These are phyloP conservation scores for Poeciliopsis presidionis DNA, from an alignment of 2,797 vertebrate species.

Conservation along the genomic window DNA sequence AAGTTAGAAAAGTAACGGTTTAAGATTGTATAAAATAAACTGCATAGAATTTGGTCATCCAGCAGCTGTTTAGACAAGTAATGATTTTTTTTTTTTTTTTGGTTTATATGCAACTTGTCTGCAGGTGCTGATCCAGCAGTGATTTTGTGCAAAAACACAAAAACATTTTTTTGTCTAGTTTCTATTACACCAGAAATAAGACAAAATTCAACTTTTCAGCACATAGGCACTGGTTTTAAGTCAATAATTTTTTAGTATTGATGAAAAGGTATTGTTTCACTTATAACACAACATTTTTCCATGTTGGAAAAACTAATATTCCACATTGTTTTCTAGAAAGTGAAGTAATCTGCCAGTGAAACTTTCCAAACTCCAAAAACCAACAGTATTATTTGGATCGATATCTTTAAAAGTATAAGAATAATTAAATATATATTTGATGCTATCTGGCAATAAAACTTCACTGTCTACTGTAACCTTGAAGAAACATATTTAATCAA, in stretches of 20 bases:
- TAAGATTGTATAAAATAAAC: background rate
- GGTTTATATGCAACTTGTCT: background rate
- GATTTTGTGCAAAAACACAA: too few species aligned
- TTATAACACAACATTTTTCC: too few species aligned
- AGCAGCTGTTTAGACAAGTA: background rate
- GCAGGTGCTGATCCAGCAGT: too few species aligned
- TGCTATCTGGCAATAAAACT: background rate
- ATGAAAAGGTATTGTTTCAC: too few species aligned
- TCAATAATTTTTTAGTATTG: too few species aligned
- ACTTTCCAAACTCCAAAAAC: background rate
- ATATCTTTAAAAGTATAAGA: background rate
- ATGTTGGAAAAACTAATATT: too few species aligned
- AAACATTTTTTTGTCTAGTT: too few species aligned
- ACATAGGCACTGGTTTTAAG: too few species aligned
- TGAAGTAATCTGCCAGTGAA: too few species aligned
- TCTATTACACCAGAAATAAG: too few species aligned
- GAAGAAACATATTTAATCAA: background rate
- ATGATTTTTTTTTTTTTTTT: background rate
- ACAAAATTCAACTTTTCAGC: too few species aligned
- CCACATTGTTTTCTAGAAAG: too few species aligned
- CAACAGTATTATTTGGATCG: background rate
- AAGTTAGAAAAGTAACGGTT: background rate
- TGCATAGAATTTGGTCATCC: background rate
- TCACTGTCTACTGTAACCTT: background rate
- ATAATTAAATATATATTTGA: background rate